Evolutionary conservation across 2,113 vertebrate species (phyloP).

Genomic region (Elanoides forficatus): DNA sequence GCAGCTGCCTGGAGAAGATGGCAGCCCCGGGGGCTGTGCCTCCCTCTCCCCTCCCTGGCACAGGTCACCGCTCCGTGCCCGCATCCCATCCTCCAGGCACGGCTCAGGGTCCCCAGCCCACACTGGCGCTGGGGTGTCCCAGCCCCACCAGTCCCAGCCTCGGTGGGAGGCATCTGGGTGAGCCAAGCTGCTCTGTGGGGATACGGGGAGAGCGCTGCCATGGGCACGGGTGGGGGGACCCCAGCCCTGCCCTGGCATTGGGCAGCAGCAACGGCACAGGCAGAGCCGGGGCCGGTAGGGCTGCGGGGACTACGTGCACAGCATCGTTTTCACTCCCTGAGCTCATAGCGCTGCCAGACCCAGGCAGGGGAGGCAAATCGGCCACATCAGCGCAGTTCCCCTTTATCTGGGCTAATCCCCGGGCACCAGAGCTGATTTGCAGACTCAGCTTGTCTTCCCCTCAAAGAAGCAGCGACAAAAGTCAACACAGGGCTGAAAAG

Average conservation of each 20-base stretch:
- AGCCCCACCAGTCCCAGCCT: background rate
- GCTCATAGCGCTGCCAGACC: background rate
- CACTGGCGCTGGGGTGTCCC: fast-evolving
- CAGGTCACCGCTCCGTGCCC: background rate
- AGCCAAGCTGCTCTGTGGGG: background rate
- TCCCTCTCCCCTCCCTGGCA: background rate
- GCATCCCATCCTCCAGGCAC: fast-evolving
- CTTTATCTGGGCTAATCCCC: slow-evolving; percentile 16
- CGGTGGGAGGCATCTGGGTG: fast-evolving
- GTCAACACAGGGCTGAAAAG: background rate
- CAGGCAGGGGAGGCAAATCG: background rate
- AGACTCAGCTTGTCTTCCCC: background rate
- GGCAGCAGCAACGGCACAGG: background rate
- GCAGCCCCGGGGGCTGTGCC: background rate
- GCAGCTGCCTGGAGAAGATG: background rate
- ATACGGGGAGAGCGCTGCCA: background rate
- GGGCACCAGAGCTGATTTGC: background rate
- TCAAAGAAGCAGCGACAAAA: slow-evolving; percentile 15
- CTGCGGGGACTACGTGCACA: background rate
- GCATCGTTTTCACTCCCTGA: fast-evolving
- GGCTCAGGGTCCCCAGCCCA: background rate
- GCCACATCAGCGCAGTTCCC: background rate
- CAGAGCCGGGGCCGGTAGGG: fast-evolving
- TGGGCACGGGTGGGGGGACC: fast-evolving
- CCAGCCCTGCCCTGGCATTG: no score